These are phyloP conservation scores for Probosciger aterrimus DNA, from an alignment of 2,113 vertebrate genomes.

Conservation along the genomic window DNA sequence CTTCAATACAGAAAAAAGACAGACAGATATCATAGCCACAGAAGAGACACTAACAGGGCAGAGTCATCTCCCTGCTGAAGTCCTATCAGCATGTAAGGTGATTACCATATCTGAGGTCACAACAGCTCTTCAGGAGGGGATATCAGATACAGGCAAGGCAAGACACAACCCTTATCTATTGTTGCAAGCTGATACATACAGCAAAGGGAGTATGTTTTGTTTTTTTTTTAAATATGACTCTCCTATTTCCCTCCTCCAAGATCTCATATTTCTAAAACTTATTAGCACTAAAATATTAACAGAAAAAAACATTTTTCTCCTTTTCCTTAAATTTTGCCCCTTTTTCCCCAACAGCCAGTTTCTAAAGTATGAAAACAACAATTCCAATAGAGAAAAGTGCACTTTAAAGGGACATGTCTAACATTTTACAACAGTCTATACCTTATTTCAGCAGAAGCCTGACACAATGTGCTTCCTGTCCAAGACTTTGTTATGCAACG, in stretches of 20 bases:
- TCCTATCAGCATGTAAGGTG: not conserved
- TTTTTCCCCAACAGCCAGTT: not conserved
- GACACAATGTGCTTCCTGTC: conserved; percentile 55
- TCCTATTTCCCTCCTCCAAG: not conserved
- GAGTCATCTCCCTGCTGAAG: not conserved
- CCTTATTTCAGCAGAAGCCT: not conserved
- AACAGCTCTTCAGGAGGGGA: not conserved
- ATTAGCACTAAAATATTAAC: not conserved
- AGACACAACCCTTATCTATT: not conserved
- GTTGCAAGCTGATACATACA: not conserved
- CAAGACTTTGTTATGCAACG: conserved; percentile 26
- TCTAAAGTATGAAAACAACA: not conserved
- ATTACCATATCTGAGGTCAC: not conserved
- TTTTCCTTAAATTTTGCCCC: not conserved
- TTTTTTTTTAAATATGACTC: not conserved
- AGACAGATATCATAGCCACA: not conserved
- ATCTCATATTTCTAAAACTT: not conserved
- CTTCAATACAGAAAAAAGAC: not conserved
- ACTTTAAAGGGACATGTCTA: not conserved
- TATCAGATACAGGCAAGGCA: not conserved
- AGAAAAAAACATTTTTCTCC: not conserved
- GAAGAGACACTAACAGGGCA: not conserved
- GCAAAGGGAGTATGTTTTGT: not conserved
- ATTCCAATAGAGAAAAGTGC: not conserved
- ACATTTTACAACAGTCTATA: not conserved